Conservation (phyloP, 2,113 vertebrate genomes). For the Danionella cerebrum region DNA sequence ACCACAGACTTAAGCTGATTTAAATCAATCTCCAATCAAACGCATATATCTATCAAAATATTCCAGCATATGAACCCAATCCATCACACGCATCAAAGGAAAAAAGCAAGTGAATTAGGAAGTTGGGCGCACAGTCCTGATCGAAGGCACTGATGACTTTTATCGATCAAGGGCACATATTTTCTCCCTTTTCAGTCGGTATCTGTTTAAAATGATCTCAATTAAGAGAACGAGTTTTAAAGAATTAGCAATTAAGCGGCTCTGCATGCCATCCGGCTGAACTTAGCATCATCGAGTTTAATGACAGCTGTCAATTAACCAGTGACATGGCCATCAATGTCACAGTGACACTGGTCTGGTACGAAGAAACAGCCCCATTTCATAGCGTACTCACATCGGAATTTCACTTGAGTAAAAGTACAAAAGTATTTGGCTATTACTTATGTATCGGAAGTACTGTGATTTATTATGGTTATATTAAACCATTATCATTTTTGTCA, state of each 20-base stretch:
- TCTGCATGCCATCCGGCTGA: background rate
- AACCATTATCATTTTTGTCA: too few species aligned
- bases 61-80: background rate
- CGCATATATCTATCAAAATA: background rate
- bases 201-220: constrained; percentile 68
- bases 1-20: constrained; percentile 59
- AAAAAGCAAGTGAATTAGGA: constrained; percentile 36
- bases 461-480: too few species aligned
- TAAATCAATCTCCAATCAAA: too few species aligned
- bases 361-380: background rate
- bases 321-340: background rate
- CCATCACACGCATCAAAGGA: too few species aligned
- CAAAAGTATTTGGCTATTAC: too few species aligned
- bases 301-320: background rate
- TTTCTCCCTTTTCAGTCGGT: constrained; percentile 60
- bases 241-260: constrained; percentile 39
- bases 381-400: too few species aligned
- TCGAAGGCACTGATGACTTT: constrained; percentile 68
- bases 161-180: constrained; percentile 67
- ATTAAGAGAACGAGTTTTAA: constrained; percentile 62
- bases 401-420: too few species aligned
- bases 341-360: background rate
- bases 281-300: background rate
- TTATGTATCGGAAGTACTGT: too few species aligned
- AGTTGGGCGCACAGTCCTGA: constrained; percentile 66